Percentiles rank a stretch among this genome's conserved stretches.
These are phyloP conservation scores for Clunio marinus DNA, from an alignment of 2,888 invertebrate genomes.

Conservation along the genomic window DNA sequence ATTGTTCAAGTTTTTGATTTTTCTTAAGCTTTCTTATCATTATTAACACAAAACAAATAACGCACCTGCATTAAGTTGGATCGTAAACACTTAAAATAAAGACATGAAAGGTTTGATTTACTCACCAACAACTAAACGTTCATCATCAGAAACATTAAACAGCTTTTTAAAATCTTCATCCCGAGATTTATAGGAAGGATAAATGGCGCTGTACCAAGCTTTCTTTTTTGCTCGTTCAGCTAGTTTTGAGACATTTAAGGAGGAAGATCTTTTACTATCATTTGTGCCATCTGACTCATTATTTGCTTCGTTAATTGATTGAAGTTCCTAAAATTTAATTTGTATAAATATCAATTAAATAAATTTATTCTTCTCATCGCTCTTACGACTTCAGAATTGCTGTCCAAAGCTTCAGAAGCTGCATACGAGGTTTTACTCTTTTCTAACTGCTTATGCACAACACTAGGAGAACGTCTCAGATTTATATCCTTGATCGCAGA, in stretches of 20 bases:
- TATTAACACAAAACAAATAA: too few species aligned
- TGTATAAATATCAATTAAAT: not conserved
- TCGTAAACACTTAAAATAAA: too few species aligned
- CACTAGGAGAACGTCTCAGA: not conserved
- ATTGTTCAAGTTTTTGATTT: too few species aligned
- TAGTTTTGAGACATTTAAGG: too few species aligned
- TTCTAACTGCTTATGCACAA: not conserved
- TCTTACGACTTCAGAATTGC: conserved; percentile 19
- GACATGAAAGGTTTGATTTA: too few species aligned
- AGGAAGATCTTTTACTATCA: conserved; percentile 43
- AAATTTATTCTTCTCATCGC: not conserved
- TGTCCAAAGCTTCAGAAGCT: too few species aligned
- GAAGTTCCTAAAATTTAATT: not conserved
- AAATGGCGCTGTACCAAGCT: conserved; percentile 79
- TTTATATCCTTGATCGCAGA: not conserved
- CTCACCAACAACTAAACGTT: conserved; percentile 88
- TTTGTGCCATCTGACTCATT: conserved; percentile 43
- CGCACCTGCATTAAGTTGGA: too few species aligned
- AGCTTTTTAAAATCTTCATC: conserved; percentile 88
- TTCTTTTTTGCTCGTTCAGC: conserved; percentile 68
- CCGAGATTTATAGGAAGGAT: conserved; percentile 90
- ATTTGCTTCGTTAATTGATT: not conserved
- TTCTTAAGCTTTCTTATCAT: too few species aligned
- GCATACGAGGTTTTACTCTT: conserved; percentile 12
- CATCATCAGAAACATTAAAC: conserved; percentile 86